phyloP scores from a whole-genome alignment of 2,113 vertebrate species.

The Oncorhynchus nerka region DNA sequence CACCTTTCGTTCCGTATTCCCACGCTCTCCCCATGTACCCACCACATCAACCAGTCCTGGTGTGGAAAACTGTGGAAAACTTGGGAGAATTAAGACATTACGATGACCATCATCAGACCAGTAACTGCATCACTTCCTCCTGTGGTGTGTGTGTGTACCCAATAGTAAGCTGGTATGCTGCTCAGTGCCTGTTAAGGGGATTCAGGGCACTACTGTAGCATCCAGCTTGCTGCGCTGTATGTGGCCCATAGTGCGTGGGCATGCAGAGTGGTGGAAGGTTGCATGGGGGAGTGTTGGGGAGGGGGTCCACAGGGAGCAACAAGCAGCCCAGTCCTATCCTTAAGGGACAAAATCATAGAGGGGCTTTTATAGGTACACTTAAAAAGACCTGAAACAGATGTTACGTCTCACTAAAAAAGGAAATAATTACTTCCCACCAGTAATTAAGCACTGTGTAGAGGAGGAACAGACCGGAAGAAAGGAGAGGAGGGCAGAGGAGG shows the following conservation, averaged over 20 bases:
- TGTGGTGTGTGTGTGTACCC: constrained; percentile 1
- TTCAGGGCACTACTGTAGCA: constrained; percentile 38
- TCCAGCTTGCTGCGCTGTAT: constrained; percentile 40
- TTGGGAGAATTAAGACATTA: not conserved
- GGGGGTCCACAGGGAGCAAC: constrained; percentile 69
- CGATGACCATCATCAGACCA: not conserved
- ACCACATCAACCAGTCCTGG: constrained; percentile 28
- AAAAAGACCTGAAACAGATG: constrained; percentile 79
- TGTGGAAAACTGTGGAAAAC: too few species aligned
- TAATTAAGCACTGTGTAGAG: constrained; percentile 73
- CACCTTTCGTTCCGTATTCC: constrained; percentile 70
- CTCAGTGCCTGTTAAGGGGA: constrained; percentile 36
- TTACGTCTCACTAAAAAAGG: constrained; percentile 74
- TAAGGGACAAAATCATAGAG: constrained; percentile 74
- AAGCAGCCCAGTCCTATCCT: constrained; percentile 68
- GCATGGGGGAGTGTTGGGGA: constrained; percentile 20
- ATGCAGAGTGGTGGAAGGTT: constrained; percentile 13
- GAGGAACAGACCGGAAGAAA: constrained; percentile 44
- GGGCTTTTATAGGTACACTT: constrained; percentile 76
- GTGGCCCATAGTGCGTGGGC: constrained; percentile 29
- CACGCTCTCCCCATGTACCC: constrained; percentile 66
- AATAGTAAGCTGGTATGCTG: constrained; percentile 28
- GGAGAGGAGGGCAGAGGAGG: constrained; percentile 38
- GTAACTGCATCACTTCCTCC: not conserved
- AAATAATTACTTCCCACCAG: constrained; percentile 77